Conservation (phyloP, 1,140 invertebrate genomes). For the Pinna nobilis region DNA sequence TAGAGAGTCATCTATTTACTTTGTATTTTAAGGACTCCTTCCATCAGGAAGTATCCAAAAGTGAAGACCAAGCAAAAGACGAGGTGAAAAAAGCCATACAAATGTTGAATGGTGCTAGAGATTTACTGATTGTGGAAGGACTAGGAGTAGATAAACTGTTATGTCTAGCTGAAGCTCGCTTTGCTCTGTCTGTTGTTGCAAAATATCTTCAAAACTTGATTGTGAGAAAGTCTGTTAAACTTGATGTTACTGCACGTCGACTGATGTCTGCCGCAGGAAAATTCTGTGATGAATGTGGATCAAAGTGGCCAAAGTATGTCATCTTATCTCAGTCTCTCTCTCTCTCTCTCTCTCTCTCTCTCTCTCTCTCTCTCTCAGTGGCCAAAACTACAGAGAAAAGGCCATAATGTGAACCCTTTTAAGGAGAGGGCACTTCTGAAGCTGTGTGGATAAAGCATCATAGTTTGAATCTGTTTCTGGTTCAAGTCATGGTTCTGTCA, state of each 20-base stretch:
- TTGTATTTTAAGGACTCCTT: constrained; percentile 24
- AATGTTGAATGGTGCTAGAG: constrained; percentile 8
- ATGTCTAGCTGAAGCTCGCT: constrained; percentile 47
- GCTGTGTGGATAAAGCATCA: no score
- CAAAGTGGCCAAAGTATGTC: constrained; percentile 49
- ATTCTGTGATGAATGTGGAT: constrained; percentile 43
- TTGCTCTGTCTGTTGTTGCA: constrained; percentile 46
- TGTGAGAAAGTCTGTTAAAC: constrained; percentile 21
- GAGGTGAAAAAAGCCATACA: constrained; percentile 20
- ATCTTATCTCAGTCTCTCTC: neutral
- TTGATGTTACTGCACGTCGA: constrained; percentile 5
- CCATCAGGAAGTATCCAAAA: constrained; percentile 20
- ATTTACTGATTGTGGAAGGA: constrained; percentile 10
- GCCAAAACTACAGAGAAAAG: no score
- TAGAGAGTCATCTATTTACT: neutral
- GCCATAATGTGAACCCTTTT: no score
- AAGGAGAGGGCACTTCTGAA: no score
- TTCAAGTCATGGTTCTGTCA: no score
- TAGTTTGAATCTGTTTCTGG: no score
- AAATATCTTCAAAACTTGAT: constrained; percentile 42
- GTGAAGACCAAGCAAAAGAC: constrained; percentile 7
- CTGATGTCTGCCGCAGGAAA: constrained; percentile 37
- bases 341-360: neutral
- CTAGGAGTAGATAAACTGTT: constrained; percentile 40
- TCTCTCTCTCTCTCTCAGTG: neutral